These are phyloP conservation scores for Hoplostethus mediterraneus DNA, from an alignment of 2,797 vertebrate species.

Conservation along the genomic window DNA sequence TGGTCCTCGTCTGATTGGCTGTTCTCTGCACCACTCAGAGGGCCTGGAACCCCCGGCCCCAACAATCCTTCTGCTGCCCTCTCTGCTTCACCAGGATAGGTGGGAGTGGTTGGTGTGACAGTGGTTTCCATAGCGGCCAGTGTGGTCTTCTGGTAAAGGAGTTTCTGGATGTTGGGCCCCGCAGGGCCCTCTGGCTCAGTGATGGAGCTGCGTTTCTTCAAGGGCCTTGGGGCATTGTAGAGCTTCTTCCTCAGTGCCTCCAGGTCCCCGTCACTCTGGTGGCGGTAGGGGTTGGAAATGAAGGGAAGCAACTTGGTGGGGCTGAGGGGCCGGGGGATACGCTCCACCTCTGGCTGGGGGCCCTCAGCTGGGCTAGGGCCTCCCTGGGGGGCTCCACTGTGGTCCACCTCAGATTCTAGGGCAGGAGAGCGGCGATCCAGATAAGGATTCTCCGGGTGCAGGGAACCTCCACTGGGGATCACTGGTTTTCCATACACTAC, in stretches of 20 bases:
- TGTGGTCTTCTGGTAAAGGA: slow-evolving; percentile 97
- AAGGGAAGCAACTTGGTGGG: slow-evolving; percentile 97
- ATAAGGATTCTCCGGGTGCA: slow-evolving; percentile 83
- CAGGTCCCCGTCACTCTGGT: slow-evolving; percentile 95
- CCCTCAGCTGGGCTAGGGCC: slow-evolving; percentile 72
- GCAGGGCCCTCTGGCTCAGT: slow-evolving; percentile 96
- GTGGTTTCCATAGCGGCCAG: slow-evolving; percentile 95
- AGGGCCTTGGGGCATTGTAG: slow-evolving; percentile 92
- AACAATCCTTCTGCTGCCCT: slow-evolving; percentile 60
- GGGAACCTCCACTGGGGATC: slow-evolving; percentile 80
- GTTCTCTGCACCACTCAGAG: slow-evolving; percentile 44
- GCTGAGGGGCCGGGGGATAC: slow-evolving; percentile 95
- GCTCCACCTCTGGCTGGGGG: slow-evolving; percentile 84
- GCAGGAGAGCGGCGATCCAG: slow-evolving; percentile 82
- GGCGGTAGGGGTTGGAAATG: slow-evolving; percentile 94
- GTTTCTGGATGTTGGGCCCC: slow-evolving; percentile 98
- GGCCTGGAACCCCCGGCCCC: slow-evolving; percentile 23
- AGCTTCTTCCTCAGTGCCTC: slow-evolving; percentile 95
- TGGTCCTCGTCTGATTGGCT: slow-evolving; percentile 46
- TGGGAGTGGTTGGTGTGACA: slow-evolving; percentile 74
- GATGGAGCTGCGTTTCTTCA: slow-evolving; percentile 99
- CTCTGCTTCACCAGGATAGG: slow-evolving; percentile 68
- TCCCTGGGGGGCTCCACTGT: slow-evolving; percentile 55
- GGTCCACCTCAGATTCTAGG: slow-evolving; percentile 78
- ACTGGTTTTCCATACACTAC: slow-evolving; percentile 96